A percentile compares a stretch with the other conserved stretches of the same genome.
Evolutionary conservation across 2,888 invertebrate species (phyloP).

Genomic region (Hyposoter dolosus): DNA sequence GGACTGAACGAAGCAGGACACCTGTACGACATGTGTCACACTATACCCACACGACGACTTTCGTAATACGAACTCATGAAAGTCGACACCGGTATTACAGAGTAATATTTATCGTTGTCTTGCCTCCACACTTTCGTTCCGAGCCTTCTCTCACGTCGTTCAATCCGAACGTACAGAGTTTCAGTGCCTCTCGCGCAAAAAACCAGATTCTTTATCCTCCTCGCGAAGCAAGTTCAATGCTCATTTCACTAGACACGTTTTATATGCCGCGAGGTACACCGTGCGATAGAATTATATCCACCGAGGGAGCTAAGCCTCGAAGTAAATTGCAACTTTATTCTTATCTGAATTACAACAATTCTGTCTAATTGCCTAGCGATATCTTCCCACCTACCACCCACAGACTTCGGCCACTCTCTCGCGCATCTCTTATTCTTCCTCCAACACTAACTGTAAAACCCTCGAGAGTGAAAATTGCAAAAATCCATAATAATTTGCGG

Average conservation of each 20-base stretch:
- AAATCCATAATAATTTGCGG: neutral
- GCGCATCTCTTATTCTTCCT: neutral
- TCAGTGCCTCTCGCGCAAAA: constrained; percentile 44
- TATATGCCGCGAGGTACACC: neutral
- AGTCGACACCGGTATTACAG: constrained; percentile 66
- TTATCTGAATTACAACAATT: constrained; percentile 64
- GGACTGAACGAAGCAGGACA: constrained; percentile 41
- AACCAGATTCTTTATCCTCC: constrained; percentile 49
- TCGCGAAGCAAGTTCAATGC: constrained; percentile 61
- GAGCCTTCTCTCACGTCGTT: constrained; percentile 43
- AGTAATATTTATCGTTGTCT: constrained; percentile 38
- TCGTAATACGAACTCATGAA: constrained; percentile 67
- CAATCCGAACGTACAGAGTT: constrained; percentile 65
- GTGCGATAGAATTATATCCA: constrained; percentile 1
- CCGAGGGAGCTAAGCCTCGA: neutral
- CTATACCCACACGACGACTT: constrained; percentile 60
- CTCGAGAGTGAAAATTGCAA: constrained; percentile 25
- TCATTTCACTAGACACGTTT: constrained; percentile 52
- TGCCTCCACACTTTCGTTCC: constrained; percentile 4
- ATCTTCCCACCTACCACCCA: constrained; percentile 53
- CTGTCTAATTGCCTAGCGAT: constrained; percentile 60
- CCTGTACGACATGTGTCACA: constrained; percentile 67
- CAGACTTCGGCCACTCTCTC: constrained; percentile 20
- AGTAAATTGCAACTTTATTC: constrained; percentile 55
- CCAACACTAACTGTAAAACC: constrained; percentile 3